Conservation (phyloP, 2,797 vertebrate genomes). For the Liasis olivaceus region DNA sequence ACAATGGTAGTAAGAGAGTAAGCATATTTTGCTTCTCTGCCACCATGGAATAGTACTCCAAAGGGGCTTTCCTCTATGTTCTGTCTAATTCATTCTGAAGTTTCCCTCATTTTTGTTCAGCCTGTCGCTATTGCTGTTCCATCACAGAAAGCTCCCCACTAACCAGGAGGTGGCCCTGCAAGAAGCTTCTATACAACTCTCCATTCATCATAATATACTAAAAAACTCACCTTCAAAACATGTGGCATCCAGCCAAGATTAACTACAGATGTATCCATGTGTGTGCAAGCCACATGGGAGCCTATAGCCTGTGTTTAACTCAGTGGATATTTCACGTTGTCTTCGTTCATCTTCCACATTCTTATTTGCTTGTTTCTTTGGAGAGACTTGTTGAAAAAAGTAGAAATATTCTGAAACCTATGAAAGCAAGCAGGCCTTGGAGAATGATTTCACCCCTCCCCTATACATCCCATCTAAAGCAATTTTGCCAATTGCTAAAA, state of each 20-base stretch:
- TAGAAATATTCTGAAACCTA: neutral
- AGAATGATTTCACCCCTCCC: neutral
- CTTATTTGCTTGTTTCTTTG: slow-evolving; percentile 27
- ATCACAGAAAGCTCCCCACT: neutral
- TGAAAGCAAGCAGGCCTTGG: neutral
- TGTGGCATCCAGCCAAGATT: neutral
- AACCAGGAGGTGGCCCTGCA: neutral
- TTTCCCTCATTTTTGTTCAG: neutral
- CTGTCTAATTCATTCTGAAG: neutral
- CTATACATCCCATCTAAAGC: neutral
- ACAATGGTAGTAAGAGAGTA: neutral
- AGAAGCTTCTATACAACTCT: neutral
- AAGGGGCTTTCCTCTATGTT: neutral
- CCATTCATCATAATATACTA: neutral
- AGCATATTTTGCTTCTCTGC: neutral
- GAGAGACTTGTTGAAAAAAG: slow-evolving; percentile 20
- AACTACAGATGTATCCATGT: neutral
- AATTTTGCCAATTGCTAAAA: slow-evolving; percentile 34
- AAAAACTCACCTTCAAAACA: neutral
- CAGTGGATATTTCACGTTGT: slow-evolving; percentile 11
- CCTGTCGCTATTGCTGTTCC: neutral
- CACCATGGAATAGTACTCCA: neutral
- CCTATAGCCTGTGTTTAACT: neutral
- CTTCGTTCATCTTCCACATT: neutral
- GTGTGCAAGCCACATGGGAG: neutral